Evolutionary conservation across 2,888 invertebrate genomes (phyloP).

Genomic region (Tetranychus piercei): DNA sequence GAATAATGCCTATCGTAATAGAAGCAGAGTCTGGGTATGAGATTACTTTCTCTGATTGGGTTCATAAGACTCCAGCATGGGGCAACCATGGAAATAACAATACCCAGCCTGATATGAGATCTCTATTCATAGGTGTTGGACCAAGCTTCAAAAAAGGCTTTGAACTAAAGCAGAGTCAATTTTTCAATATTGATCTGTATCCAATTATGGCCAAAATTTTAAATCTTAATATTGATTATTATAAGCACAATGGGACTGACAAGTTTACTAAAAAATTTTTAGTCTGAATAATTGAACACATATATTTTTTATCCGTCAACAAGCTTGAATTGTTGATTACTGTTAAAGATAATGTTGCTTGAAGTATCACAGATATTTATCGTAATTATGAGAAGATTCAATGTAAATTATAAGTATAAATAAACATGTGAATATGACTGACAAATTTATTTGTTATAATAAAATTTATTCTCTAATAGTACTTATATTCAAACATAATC

Average conservation of each 20-base stretch:
- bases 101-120: slow-evolving; percentile 42
- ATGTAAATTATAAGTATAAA: no score
- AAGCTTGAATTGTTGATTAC: no score
- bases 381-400: no score
- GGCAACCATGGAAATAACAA: slow-evolving; percentile 36
- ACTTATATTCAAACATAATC: background rate
- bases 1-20: slow-evolving; percentile 31
- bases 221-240: slow-evolving; percentile 20
- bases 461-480: background rate
- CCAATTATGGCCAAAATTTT: slow-evolving; percentile 45
- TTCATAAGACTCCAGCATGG: slow-evolving; percentile 22
- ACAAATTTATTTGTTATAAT: background rate
- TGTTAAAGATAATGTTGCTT: no score
- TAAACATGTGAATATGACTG: background rate
- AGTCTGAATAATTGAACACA: background rate
- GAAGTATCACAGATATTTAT: no score
- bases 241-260: background rate
- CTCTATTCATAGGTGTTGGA: slow-evolving; percentile 51
- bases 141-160: slow-evolving; percentile 40
- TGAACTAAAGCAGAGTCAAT: slow-evolving; percentile 34
- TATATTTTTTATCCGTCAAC: no score
- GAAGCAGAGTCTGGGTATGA: slow-evolving; percentile 29
- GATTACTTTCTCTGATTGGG: background rate
- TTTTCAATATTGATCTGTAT: slow-evolving; percentile 47
- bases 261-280: background rate